Base-by-base conservation (phyloP, 2,888 invertebrate genomes). In the Lypha dubia region DNA sequence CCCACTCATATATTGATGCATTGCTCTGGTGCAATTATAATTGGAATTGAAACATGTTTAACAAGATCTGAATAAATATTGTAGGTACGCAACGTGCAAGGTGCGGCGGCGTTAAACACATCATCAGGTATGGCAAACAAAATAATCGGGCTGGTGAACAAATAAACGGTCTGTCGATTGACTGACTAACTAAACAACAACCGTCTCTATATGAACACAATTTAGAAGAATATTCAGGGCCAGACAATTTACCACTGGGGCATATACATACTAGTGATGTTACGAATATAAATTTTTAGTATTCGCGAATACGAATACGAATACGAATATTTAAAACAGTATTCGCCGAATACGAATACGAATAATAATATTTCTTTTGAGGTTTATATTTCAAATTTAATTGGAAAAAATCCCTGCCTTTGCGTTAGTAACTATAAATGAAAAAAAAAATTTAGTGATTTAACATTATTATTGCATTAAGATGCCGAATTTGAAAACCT, bases 31-130 rank as follows among this genome's bases (percentile, higher is more conserved):
- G 81, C 85, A 75, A 85, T 87, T 87, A 84, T 86, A 87, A 87
- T 87, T 86, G 86, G 86, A 86, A 87, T 86, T 79, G 84, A 87
- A 87, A 87, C 86, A 86, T 85, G 87, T 86, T 87, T 86, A 85
- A 86, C 86, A 86, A 87, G 85, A 87, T 86, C 84, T 80, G 83
- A 87, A 87, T 83, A 86, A 83, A 87, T 87, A 83, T 81, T 84
- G 84, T 82, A 81, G n/a, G 83, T 82, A 84, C 83, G 83, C 76
- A 83, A 67, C 63, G 75, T 80, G 62, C 79, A 32, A 46, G 73
- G 79, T 81, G 74, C 68, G 80, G 71, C 79, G 79, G 74, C 83
- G 79, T 80, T 80, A 80, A 84, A 76, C 67, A 76, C 51, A 73
- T 81, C 67, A 79, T 24, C 63, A 70, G 56, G 51, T 41, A 73